phyloP scores from a whole-genome alignment of 2,113 vertebrate genomes.

The Paramormyrops kingsleyae region DNA sequence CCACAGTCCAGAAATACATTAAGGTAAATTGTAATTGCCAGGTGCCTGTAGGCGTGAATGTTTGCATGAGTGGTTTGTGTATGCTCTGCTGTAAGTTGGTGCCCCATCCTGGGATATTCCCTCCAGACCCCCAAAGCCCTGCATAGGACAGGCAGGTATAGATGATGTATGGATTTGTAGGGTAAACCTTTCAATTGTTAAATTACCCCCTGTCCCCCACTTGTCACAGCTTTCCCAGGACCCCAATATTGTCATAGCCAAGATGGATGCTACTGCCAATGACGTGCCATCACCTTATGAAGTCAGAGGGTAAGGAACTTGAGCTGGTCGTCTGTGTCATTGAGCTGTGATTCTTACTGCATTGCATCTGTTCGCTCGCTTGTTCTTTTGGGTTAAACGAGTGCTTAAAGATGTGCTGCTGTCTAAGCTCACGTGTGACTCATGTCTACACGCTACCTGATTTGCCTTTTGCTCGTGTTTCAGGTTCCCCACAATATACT shows the following conservation, averaged over 20 bases:
- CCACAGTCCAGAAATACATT: neutral
- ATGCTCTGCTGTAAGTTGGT: neutral
- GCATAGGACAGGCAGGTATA: neutral
- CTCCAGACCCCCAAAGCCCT: neutral
- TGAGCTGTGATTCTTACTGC: neutral
- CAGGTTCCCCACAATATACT: slow-evolving; percentile 95
- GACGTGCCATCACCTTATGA: slow-evolving; percentile 92
- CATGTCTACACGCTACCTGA: neutral
- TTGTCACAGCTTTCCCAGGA: slow-evolving; percentile 70
- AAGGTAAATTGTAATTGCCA: neutral
- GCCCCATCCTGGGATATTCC: neutral
- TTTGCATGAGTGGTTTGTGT: neutral
- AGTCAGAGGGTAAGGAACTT: slow-evolving; percentile 84
- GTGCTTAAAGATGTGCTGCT: neutral
- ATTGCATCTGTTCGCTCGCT: neutral
- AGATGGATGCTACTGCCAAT: slow-evolving; percentile 98
- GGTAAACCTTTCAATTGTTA: neutral
- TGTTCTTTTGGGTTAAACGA: neutral
- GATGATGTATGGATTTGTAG: neutral
- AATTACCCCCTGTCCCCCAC: neutral
- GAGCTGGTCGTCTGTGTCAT: neutral
- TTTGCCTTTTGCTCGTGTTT: slow-evolving; percentile 2
- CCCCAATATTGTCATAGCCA: slow-evolving; percentile 87
- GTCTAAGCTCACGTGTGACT: neutral
- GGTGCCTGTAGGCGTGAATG: neutral